Base-by-base conservation (phyloP, 2,888 invertebrate genomes). In the Atrina japonica region DNA sequence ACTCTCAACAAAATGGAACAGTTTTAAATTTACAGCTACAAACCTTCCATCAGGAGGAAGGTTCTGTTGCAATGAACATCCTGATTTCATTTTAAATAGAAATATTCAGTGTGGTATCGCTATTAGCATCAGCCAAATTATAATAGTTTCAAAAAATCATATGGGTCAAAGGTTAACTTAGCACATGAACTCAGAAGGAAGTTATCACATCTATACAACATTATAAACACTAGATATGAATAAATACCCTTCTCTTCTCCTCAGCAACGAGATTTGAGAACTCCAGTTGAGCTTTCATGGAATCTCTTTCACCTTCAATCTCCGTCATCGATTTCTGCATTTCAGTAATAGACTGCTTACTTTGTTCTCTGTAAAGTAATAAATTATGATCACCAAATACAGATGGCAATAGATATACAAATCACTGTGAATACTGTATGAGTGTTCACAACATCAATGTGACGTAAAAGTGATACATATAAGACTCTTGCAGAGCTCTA, bases 311-410 rank as follows among this genome's bases (percentile, higher is more conserved):
- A 7, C 69, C 40, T 60, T 86, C 81, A 14, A 81, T 35, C 11
- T 75, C 74, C 61, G 71, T 75, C 0, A 77, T 65, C 9, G 59
- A 50, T 7, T 72, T 71, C 59, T 78, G 70, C 7, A 82, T 63
- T 18, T 78, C 75, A 14, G 77, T 69, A 27, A 84, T 55, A 11
- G 73, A 69, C 67, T 76, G 74, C 70, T 80, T 78, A 23, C 78
- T 60, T 35, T 78, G 78, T 59, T 83, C 80, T 45, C 86, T 86
- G 78, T 55, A 66, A 77, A n/a, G n/a, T n/a, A n/a, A n/a, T n/a
- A n/a, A n/a, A n/a, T n/a, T n/a, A n/a, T n/a, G n/a, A n/a, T n/a
- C n/a, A n/a, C n/a, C n/a, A n/a, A n/a, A n/a, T n/a, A n/a, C n/a
- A n/a, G n/a, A n/a, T n/a, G n/a, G n/a, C n/a, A n/a, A n/a, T n/a